A percentile compares a stretch with the other conserved stretches of the same genome.
Evolutionary conservation across 92 coral and sea anemone species (phyloP).

Genomic region (Phenganax marumi): DNA sequence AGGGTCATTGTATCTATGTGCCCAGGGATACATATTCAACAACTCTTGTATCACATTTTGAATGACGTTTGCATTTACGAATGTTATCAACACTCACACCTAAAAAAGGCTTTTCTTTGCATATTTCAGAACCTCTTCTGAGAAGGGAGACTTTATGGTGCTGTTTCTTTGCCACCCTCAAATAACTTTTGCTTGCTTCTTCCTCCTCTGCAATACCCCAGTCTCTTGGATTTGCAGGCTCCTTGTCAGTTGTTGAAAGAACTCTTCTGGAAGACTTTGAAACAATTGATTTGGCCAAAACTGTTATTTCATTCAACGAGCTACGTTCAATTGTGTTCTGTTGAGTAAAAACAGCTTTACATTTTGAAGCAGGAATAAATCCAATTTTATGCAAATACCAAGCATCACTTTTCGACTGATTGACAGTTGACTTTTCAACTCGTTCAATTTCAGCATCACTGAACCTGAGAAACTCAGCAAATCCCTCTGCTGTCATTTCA

Average conservation of each 20-base stretch:
- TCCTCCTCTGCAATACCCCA: slow-evolving; percentile 65
- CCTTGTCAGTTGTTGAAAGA: neutral
- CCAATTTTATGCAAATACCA: slow-evolving; percentile 14
- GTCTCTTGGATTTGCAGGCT: slow-evolving; percentile 65
- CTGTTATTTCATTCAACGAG: neutral
- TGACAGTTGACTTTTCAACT: neutral
- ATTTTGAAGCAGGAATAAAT: slow-evolving; percentile 8
- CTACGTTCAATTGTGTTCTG: neutral
- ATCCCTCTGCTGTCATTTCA: neutral
- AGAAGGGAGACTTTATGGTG: slow-evolving; percentile 63
- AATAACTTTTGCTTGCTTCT: slow-evolving; percentile 62
- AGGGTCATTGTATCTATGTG: slow-evolving; percentile 6
- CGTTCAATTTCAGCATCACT: slow-evolving; percentile 3
- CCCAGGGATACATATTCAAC: slow-evolving; percentile 27
- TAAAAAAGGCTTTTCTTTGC: slow-evolving; percentile 59
- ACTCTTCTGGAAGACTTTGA: neutral
- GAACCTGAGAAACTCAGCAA: neutral
- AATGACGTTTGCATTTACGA: neutral
- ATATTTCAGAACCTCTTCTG: slow-evolving; percentile 65
- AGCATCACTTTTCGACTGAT: neutral
- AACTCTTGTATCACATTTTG: neutral
- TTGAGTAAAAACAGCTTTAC: slow-evolving; percentile 1
- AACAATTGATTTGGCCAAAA: neutral
- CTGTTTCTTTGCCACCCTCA: slow-evolving; percentile 52
- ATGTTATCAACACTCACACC: slow-evolving; percentile 63